These are phyloP conservation scores for Cathartes aura DNA, from an alignment of 2,113 vertebrate species.

Conservation along the genomic window DNA sequence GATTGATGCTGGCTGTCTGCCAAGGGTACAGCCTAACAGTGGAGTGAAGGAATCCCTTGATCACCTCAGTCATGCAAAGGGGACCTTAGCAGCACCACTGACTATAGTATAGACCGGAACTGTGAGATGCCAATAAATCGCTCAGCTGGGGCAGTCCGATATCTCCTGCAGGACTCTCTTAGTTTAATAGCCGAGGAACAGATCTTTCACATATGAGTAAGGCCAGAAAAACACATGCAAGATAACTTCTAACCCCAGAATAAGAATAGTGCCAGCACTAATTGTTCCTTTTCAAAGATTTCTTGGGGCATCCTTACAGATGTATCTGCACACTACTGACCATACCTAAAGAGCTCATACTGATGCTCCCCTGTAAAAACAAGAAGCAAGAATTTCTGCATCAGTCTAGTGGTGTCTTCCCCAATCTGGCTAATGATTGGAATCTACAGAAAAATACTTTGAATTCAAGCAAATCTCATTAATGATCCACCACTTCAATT, in stretches of 20 bases:
- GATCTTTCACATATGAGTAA: not conserved
- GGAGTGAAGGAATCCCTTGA: not conserved
- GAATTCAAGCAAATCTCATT: not conserved
- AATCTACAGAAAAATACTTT: not conserved
- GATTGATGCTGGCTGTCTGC: not conserved
- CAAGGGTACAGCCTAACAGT: not conserved
- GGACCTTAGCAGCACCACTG: not conserved
- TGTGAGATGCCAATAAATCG: rapidly evolving
- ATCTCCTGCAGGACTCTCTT: not conserved
- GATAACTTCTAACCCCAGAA: not conserved
- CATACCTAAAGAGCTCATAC: not conserved
- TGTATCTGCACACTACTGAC: not conserved
- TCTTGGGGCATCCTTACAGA: not conserved
- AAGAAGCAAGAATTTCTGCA: not conserved
- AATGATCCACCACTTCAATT: not conserved
- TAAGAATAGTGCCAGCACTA: not conserved
- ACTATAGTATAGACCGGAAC: not conserved
- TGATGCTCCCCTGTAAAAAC: not conserved
- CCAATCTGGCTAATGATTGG: not conserved
- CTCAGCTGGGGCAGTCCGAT: not conserved
- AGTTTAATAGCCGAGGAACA: not conserved
- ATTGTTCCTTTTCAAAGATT: not conserved
- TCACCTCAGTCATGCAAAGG: not conserved
- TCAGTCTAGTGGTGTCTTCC: not conserved
- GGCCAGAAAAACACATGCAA: not conserved